A percentile compares a stretch with the other conserved stretches of the same genome.
Conservation (phyloP, 2,797 vertebrate species). For the Hydrolagus colliei region DNA sequence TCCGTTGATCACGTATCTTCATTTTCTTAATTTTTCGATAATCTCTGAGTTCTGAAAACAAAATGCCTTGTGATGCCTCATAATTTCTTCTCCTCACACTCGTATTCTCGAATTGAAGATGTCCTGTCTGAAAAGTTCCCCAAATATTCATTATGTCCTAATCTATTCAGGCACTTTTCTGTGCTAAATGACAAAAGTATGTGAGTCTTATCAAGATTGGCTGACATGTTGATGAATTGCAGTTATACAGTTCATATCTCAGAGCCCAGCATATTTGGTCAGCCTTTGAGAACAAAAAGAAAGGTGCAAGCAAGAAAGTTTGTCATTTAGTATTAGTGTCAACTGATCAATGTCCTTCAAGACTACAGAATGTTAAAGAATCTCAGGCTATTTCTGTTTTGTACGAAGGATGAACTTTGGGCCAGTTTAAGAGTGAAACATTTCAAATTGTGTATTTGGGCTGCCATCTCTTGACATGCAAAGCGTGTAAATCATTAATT, state of each 20-base stretch:
- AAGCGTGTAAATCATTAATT: constrained; percentile 15
- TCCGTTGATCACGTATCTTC: not conserved
- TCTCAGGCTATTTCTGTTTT: constrained; percentile 14
- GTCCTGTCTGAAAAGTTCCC: constrained; percentile 18
- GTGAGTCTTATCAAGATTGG: constrained; percentile 20
- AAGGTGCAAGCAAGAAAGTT: constrained; percentile 20
- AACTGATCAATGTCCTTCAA: constrained; percentile 12
- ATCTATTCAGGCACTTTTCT: constrained; percentile 24
- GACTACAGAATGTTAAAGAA: not conserved
- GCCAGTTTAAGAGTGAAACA: not conserved
- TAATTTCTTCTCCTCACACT: not conserved
- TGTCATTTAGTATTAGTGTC: constrained; percentile 17
- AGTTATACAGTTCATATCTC: constrained; percentile 27
- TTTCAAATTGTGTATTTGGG: constrained; percentile 4
- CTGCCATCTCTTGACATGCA: constrained; percentile 1
- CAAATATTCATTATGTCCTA: constrained; percentile 16
- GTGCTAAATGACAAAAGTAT: constrained; percentile 20
- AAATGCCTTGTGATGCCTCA: not conserved
- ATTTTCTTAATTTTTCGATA: not conserved
- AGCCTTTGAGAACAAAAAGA: constrained; percentile 6
- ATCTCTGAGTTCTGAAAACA: not conserved
- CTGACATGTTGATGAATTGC: constrained; percentile 31
- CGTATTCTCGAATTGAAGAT: constrained; percentile 7
- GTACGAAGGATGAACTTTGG: not conserved
- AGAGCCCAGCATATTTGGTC: constrained; percentile 21